Base-by-base conservation (phyloP, 1,140 invertebrate species). In the Ctenoplectra terminalis region DNA sequence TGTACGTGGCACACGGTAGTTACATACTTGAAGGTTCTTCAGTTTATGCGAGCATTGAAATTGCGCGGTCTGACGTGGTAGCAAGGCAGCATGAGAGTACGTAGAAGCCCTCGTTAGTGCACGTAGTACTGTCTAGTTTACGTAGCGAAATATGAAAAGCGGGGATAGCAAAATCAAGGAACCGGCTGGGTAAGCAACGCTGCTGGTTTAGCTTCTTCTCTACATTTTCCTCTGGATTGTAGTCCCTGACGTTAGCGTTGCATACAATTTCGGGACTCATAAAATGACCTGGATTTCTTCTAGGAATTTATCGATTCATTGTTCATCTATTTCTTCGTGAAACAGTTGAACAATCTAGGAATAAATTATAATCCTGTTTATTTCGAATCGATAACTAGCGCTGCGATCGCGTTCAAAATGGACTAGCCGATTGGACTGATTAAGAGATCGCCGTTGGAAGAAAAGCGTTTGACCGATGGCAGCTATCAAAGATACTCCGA, bases 81-180 rank as follows among this genome's bases (percentile, higher is more conserved):
- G 56, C 43, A 29, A 71, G 61, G 56, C 61, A 31, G 63, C 61
- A 63, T 61, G 75, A 82, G 72, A 82, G 82, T 77, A 73, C 66
- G 71, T 31, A 40, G 60, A 77, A 73, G 70, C 52, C 64, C 88
- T 89, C 89, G 87, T 89, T 90, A 88, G 87, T 81, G 52, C 75
- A 71, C 58, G 79, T 56, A 50, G 66, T 54, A 54, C 67, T 80
- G 82, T 87, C 85, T 89, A 88, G 87, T 89, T 89, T 86, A 77
- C 87, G 83, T 88, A 81, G 81, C 87, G 82, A 90, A 83, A 88
- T 87, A 86, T 87, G 88, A 89, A 89, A 87, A 84, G 85, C 83
- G 78, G 48, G 79, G 31, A 70, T 73, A 78, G 84, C 37, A 60
- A 85, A 87, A 85, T 80, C 37, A 81, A 74, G 73, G 60, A 81